phyloP scores from a whole-genome alignment of 2,113 vertebrate genomes.

The Polyodon spathula region DNA sequence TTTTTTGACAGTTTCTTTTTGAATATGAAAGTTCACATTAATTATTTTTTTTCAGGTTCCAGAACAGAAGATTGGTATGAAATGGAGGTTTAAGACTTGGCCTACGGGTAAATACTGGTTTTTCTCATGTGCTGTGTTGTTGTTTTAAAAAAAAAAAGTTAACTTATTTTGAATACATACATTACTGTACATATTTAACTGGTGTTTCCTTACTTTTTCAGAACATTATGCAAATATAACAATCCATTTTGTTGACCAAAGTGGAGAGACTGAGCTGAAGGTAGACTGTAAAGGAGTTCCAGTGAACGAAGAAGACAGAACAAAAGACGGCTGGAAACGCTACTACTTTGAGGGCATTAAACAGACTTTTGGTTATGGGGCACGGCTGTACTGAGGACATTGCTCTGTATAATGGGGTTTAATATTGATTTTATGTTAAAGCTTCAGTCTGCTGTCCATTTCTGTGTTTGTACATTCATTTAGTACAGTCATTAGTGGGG shows the following conservation, averaged over 20 bases:
- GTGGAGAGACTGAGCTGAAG: constrained; percentile 67
- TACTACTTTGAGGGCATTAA: constrained; percentile 90
- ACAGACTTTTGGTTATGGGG: constrained; percentile 86
- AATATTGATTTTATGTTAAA: neutral
- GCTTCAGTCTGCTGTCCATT: constrained; percentile 15
- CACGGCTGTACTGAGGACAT: constrained; percentile 68
- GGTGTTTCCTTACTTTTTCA: constrained; percentile 28
- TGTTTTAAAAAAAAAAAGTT: neutral
- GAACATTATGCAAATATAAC: constrained; percentile 77
- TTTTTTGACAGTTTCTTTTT: no score
- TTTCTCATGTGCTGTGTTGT: neutral
- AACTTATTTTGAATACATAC: no score
- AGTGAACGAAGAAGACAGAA: constrained; percentile 71
- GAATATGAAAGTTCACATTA: no score
- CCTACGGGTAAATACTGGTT: constrained; percentile 62
- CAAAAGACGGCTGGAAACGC: constrained; percentile 79
- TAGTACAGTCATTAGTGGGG: constrained; percentile 15
- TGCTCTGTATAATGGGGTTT: neutral
- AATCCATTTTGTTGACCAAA: constrained; percentile 65
- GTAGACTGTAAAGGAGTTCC: constrained; percentile 75
- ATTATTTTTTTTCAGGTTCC: constrained; percentile 54
- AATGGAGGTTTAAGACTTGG: constrained; percentile 90
- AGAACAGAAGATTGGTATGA: constrained; percentile 78
- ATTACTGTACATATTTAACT: neutral
- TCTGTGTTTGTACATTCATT: constrained; percentile 36